Conservation (phyloP, 2,797 vertebrate genomes). For the Aplochiton taeniatus region DNA sequence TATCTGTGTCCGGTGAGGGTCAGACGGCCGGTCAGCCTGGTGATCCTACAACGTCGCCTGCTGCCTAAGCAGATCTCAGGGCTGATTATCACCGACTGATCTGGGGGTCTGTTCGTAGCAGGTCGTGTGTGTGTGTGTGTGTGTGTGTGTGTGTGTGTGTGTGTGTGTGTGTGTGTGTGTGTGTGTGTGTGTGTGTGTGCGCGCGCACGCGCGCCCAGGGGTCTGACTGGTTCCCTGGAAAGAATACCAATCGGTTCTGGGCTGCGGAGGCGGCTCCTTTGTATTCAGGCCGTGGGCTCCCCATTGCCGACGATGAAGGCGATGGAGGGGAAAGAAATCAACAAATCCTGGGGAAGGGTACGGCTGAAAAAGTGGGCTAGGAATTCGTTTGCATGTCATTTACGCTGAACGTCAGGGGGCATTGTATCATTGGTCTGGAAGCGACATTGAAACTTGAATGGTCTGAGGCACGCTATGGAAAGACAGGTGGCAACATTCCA, state of each 20-base stretch:
- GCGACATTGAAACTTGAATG: no score
- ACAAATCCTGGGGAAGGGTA: no score
- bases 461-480: no score
- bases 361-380: no score
- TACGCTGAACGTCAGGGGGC: no score
- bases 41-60: neutral
- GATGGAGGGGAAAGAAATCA: neutral
- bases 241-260: constrained; percentile 5
- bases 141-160: neutral
- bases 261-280: neutral
- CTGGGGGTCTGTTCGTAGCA: constrained; percentile 1
- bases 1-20: neutral
- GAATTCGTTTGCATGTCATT: no score
- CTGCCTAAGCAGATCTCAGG: neutral
- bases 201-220: no score
- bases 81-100: constrained; percentile 10
- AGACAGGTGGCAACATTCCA: no score
- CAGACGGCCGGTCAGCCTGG: neutral
- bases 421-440: no score
- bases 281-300: neutral
- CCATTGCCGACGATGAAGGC: neutral
- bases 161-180: neutral
- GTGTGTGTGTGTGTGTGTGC: neutral
- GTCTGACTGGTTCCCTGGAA: neutral
- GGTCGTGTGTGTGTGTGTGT: neutral